phyloP scores from a whole-genome alignment of 1,140 invertebrate species.

The Notospermus geniculatus region DNA sequence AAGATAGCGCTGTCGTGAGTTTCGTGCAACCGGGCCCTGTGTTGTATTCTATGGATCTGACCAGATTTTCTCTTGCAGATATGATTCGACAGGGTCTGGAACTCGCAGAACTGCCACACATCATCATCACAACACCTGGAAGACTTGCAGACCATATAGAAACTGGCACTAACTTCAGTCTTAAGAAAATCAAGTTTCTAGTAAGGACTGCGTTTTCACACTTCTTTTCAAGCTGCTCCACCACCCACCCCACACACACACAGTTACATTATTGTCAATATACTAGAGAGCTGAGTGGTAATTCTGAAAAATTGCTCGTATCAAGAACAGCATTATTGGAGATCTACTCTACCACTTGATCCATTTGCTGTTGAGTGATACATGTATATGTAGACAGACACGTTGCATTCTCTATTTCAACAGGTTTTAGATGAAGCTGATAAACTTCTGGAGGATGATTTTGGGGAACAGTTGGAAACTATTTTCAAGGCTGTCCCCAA shows the following conservation, averaged over 20 bases:
- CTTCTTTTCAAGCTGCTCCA: too few relatives aligned
- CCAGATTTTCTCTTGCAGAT: slow-evolving; percentile 34
- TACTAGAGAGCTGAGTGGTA: too few relatives aligned
- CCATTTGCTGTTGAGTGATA: not conserved
- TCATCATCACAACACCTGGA: slow-evolving; percentile 57
- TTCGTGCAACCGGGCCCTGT: too few relatives aligned
- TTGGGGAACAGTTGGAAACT: slow-evolving; percentile 52
- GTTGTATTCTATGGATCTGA: too few relatives aligned
- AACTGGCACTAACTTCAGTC: slow-evolving; percentile 49
- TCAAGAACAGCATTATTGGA: too few relatives aligned
- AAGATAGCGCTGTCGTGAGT: too few relatives aligned
- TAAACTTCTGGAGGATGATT: slow-evolving; percentile 55
- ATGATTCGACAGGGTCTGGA: slow-evolving; percentile 52
- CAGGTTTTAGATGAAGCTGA: slow-evolving; percentile 58
- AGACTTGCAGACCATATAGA: slow-evolving; percentile 54
- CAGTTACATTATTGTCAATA: too few relatives aligned
- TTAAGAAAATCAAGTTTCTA: slow-evolving; percentile 54
- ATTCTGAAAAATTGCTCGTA: too few relatives aligned
- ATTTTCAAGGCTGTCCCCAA: slow-evolving; percentile 51
- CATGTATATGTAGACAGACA: not conserved
- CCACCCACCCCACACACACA: too few relatives aligned
- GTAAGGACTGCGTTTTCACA: slow-evolving; percentile 39
- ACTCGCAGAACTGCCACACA: slow-evolving; percentile 51
- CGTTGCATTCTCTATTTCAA: slow-evolving; percentile 4
- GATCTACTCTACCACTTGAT: not conserved